Conservation (phyloP, 1,140 invertebrate species). For the Neodiprion virginianus region DNA sequence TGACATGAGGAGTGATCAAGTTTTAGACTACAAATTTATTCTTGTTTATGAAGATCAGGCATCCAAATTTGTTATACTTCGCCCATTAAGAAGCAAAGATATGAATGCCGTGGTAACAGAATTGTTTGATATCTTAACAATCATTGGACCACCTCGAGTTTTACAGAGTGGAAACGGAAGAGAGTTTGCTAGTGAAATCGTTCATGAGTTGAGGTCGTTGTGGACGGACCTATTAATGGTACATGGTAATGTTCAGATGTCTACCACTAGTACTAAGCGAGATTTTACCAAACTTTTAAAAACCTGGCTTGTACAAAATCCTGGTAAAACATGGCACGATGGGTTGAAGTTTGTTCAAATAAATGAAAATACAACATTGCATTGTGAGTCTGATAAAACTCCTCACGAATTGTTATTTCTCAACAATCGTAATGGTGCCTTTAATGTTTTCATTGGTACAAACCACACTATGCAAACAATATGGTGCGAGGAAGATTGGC, state of each 20-base stretch:
- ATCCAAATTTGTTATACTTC: constrained; percentile 49
- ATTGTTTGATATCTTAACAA: constrained; percentile 41
- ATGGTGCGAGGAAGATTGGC: constrained; percentile 37
- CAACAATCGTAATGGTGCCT: constrained; percentile 23
- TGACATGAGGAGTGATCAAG: constrained; percentile 35
- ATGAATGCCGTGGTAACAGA: constrained; percentile 36
- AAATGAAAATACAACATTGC: constrained; percentile 39
- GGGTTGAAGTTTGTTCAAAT: constrained; percentile 45
- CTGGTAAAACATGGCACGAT: constrained; percentile 37
- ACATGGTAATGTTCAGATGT: constrained; percentile 29
- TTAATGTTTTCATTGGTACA: constrained; percentile 14
- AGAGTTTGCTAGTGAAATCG: constrained; percentile 45
- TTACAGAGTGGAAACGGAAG: constrained; percentile 47
- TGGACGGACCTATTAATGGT: constrained; percentile 42
- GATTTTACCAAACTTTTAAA: constrained; percentile 37
- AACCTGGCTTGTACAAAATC: constrained; percentile 39
- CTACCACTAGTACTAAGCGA: constrained; percentile 21
- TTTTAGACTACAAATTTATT: constrained; percentile 40
- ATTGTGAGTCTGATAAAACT: constrained; percentile 31
- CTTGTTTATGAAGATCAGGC: constrained; percentile 54
- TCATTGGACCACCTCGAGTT: constrained; percentile 47
- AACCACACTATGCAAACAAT: constrained; percentile 12
- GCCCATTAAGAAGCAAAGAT: constrained; percentile 38
- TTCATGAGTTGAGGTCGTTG: constrained; percentile 39
- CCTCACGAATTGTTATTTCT: constrained; percentile 42